phyloP scores from a whole-genome alignment of 2,797 vertebrate genomes.

The Cephalopachus bancanus region DNA sequence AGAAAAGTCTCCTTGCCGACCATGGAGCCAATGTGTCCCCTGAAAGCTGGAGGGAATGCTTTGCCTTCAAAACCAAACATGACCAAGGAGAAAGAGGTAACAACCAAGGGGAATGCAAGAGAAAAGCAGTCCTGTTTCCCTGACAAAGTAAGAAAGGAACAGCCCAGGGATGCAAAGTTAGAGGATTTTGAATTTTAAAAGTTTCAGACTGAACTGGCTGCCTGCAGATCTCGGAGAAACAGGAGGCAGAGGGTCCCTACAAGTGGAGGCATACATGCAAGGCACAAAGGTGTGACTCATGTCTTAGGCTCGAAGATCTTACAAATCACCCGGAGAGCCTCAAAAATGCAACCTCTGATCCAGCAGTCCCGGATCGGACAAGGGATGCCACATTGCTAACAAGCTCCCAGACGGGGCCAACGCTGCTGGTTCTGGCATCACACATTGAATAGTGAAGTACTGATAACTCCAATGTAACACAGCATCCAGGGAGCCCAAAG shows the following conservation, averaged over 20 bases:
- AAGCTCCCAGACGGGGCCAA: not conserved
- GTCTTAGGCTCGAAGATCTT: not conserved
- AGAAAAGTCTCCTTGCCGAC: not conserved
- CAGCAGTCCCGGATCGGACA: not conserved
- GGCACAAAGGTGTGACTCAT: not conserved
- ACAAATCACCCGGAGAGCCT: not conserved
- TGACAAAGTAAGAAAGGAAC: not conserved
- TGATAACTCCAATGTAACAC: not conserved
- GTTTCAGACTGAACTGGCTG: not conserved
- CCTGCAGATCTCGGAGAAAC: not conserved
- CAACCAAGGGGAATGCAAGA: not conserved
- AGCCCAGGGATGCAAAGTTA: not conserved
- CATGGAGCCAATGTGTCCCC: not conserved
- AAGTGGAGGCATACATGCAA: not conserved
- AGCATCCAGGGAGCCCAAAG: not conserved
- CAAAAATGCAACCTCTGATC: not conserved
- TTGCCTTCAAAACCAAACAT: conserved; percentile 1
- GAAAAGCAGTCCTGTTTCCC: not conserved
- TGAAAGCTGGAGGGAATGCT: not conserved
- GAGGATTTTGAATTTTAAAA: conserved; percentile 6
- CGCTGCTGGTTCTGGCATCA: not conserved
- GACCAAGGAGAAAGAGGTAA: not conserved
- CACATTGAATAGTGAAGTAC: not conserved
- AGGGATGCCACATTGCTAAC: conserved; percentile 22
- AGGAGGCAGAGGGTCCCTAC: not conserved